Evolutionary conservation across 2,797 vertebrate genomes (phyloP), one percentile per base, ranked within the genome.

Genomic region (Thalassophryne amazonica): DNA sequence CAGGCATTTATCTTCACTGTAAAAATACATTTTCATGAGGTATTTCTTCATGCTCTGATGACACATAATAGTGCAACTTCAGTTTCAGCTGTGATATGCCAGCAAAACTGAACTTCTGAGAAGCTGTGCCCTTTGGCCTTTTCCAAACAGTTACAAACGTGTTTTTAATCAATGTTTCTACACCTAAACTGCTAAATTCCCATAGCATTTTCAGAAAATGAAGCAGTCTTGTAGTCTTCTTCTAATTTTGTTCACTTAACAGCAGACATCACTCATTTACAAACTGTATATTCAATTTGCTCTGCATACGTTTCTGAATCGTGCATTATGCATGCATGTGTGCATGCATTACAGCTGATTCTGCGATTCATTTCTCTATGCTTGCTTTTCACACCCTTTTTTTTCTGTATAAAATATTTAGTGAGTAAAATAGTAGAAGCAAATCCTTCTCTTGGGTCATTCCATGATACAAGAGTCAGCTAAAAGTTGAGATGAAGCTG

Each of bases 361-460:
- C 15, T 10, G 20, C 15, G 2, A 42, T 62, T 46, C 53, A 32
- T 28, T 56, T 49, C 46, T 46, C 29, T 40, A 50, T 1, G n/a
- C 45, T 34, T 15, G 24, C 50, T 43, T 31, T n/a, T n/a, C n/a
- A n/a, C n/a, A n/a, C 39, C 28, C 27, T 39, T 30, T 28, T 33
- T 28, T 23, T 29, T 22, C 25, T 30, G 62, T 1, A 11, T 63
- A 28, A 30, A 54, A 54, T 38, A 24, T 32, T 49, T 45, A 31
- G 10, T 25, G 23, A 52, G 38, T 51, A 23, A 38, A 28, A 39
- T 42, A n/a, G n/a, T n/a, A n/a, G n/a, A n/a, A n/a, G n/a, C n/a
- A 56, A 67, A 72, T 54, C 64, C 60, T 12, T 12, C 20, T 1
- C 42, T 42, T 43, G 31, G 29, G 50, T 58, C 60, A 43, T 42